Base-by-base conservation (phyloP, 2,113 vertebrate species). In the Megaceryle torquata region DNA sequence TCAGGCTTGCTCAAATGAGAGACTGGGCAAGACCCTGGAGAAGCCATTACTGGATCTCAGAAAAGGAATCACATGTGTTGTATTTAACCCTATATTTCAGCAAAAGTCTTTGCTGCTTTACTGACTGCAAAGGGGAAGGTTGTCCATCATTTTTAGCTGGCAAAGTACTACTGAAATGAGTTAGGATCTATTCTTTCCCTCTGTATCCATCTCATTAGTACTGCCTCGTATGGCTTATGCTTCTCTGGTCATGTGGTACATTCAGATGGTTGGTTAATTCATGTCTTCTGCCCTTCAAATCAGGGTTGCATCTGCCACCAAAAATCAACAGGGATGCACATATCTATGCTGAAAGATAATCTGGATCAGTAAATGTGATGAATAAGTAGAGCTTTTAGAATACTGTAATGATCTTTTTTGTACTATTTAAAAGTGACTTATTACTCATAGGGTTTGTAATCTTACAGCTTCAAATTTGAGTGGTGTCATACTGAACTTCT, bases 281-380 rank as follows among this genome's bases (percentile, higher is more conserved):
- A 95, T 94, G 92, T 92, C 83, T 93, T 96, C 95, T 96, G 94
- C 88, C 92, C 94, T 94, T 96, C 94, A 92, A 94, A 92, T 94
- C 92, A 86, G 94, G 50, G 72, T 75, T 95, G 88, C 92, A 86
- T 93, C 92, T 95, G 91, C 80, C 83, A 67, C 91, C 5, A 48
- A 90, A 96, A 97, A 91, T 94, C 94, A 96, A 94, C 86, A 86
- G 85, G 82, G 82, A 90, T 94, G 89, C 91, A 94, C 80, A 69
- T 93, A 93, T 94, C 90, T 91, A 2, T 91, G 77, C 85, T 93
- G 94, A 95, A 97, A 83, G 82, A 96, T 88, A 92, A 96, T 95
- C 77, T 96, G 53, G 88, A 92, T 90, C 82, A 88, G 29, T 86
- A 96, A 95, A 96, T 90, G 80, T 86, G 80, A 88, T 91, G 85